Evolutionary conservation across 2,113 vertebrate genomes (phyloP), one percentile per base, ranked within the genome.

Genomic region (Numenius arquata): DNA sequence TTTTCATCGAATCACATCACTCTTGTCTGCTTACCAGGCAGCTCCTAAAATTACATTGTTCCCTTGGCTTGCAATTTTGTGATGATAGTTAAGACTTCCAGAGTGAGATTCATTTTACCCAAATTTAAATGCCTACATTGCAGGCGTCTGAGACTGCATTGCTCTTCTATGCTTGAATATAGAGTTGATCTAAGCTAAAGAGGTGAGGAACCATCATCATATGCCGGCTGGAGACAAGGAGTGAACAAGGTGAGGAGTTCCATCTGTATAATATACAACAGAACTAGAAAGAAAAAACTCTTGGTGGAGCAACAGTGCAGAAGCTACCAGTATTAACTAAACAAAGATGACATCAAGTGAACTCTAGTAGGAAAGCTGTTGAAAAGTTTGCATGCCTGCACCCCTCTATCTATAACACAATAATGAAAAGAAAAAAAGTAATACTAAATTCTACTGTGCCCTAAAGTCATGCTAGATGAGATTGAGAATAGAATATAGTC

Each of bases 181-280:
- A 34, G 36, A 63, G 11, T 63, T 56, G 61, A 61, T 36, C 8
- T 40, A 67, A 81, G 21, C 25, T 53, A n/a, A 56, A 61, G 9
- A 77, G 8, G 1, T 55, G 40, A 50, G 19, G 32, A 85, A 30
- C 12, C 41, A 48, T 43, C 34, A 29, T 43, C 20, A 30, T 9
- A 23, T 17, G 8, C 5, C 32, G 6, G 21, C 43, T 22, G 20
- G 7, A 82, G 7, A 34, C 15, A 43, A 65, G 21, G 23, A 67
- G 1, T 45, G 32, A 74, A 18, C 6, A 1, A 21, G 8, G 3
- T 27, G n/a, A 32, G 19, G 6, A 32, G 8, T 32, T 71, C 15
- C 0, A 0, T 62, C 34, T n/a, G 2, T 38, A 26, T 75, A 41
- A 43, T 15, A 22, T 15, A 19, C 12, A 29, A 2, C 13, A 59